Conservation (phyloP, 2,797 vertebrate species). For the Gephyroberyx darwinii region DNA sequence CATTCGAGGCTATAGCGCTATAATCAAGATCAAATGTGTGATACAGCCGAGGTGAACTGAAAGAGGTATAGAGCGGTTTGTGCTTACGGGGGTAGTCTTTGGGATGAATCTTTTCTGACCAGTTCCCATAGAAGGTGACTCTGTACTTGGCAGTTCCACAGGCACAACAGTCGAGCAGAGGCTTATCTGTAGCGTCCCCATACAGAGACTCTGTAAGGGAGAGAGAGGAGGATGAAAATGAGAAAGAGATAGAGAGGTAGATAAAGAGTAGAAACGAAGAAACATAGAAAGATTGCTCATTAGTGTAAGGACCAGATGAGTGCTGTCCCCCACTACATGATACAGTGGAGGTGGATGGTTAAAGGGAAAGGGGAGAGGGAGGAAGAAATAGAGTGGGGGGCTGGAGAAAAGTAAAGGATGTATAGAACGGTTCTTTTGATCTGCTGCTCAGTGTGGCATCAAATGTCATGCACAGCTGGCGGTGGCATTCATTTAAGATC, state of each 20-base stretch:
- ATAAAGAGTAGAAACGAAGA: constrained; percentile 20
- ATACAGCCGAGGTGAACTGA: neutral
- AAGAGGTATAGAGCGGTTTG: constrained; percentile 3
- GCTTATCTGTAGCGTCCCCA: constrained; percentile 87
- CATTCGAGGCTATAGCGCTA: neutral
- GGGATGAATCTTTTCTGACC: constrained; percentile 96
- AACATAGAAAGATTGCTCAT: constrained; percentile 33
- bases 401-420: constrained; percentile 35
- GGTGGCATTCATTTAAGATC: constrained; percentile 54
- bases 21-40: constrained; percentile 17
- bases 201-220: constrained; percentile 67
- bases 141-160: constrained; percentile 98
- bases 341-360: constrained; percentile 26
- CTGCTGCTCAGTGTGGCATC: constrained; percentile 56
- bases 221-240: neutral
- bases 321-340: constrained; percentile 15
- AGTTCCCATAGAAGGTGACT: constrained; percentile 96
- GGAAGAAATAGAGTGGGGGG: neutral
- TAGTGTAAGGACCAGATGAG: constrained; percentile 37
- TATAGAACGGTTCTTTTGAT: constrained; percentile 50
- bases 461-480: constrained; percentile 55
- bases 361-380: constrained; percentile 23
- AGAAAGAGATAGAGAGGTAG: constrained; percentile 25
- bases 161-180: constrained; percentile 91
- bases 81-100: constrained; percentile 97